Conservation (phyloP, 1,140 invertebrate species). For the Drosophila melanogaster region DNA sequence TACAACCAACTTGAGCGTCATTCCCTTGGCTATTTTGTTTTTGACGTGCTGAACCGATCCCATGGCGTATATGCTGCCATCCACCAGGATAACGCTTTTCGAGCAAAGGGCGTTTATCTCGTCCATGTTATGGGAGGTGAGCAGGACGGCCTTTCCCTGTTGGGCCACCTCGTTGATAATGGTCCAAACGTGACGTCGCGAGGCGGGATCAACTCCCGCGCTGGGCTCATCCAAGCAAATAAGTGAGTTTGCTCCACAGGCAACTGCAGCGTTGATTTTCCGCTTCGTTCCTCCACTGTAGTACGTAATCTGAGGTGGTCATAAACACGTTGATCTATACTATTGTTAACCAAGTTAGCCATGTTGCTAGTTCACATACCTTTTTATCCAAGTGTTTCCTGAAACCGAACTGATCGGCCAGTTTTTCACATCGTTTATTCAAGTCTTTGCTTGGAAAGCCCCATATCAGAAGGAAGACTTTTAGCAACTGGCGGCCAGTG, state of each 20-base stretch:
- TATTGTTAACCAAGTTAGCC: no score
- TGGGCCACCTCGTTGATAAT: slow-evolving; percentile 86
- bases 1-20: slow-evolving; percentile 70
- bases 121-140: slow-evolving; percentile 88
- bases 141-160: slow-evolving; percentile 88
- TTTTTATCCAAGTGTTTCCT: slow-evolving; percentile 83
- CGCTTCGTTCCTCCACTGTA: slow-evolving; percentile 96
- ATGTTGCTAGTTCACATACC: slow-evolving; percentile 58
- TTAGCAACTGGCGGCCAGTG: slow-evolving; percentile 90
- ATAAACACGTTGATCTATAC: no score
- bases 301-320: slow-evolving; percentile 70
- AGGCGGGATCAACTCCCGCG: slow-evolving; percentile 95
- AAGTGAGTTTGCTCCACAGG: slow-evolving; percentile 92
- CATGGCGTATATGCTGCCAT: slow-evolving; percentile 89
- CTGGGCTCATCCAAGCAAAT: slow-evolving; percentile 95
- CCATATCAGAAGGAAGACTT: slow-evolving; percentile 89
- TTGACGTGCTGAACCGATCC: slow-evolving; percentile 89
- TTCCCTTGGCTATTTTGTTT: slow-evolving; percentile 88
- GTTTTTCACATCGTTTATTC: slow-evolving; percentile 49
- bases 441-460: slow-evolving; percentile 86
- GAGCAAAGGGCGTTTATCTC: slow-evolving; percentile 88
- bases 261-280: slow-evolving; percentile 96
- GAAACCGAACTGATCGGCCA: slow-evolving; percentile 81
- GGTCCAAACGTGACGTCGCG: slow-evolving; percentile 93
- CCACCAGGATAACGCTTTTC: slow-evolving; percentile 93